Base-by-base conservation (phyloP, 2,888 invertebrate genomes). In the Trimorus sp. region DNA sequence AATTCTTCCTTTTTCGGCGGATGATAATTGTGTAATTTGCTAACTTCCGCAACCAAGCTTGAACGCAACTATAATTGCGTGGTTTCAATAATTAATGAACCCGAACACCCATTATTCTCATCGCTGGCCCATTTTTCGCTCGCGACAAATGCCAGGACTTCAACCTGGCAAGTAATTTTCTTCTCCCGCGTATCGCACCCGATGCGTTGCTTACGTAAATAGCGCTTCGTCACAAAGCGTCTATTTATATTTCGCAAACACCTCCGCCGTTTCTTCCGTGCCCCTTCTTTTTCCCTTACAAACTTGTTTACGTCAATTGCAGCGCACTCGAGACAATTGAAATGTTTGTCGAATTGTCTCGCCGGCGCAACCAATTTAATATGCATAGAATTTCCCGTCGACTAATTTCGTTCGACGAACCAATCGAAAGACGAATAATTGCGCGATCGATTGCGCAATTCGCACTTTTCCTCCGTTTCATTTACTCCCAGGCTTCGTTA, bases 241-340 rank as follows among this genome's bases (percentile, higher is more conserved):
- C 60, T 75, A 75, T 80, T 80, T 80, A 80, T 80, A 80, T 70
- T 75, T 75, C 48, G 42, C 70, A 60, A 63, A 63, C 65, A 60
- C 54, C 65, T 70, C 26, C 58, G 15, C 11, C 59, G 11, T 60
- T 70, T 66, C 70, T 80, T 75, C 36, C n/a, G n/a, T 48, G 51
- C 37, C 37, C 53, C 16, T 48, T 56, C 42, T 60, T 63, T 65
- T 69, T 45, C 58, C 63, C 38, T 38, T 62, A 66, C 63, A 71
- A 80, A 76, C 76, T 60, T 71, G 65, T 80, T 80, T 76, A 76
- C 56, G 73, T 73, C 76, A 73, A 81, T 81, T 71, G 76, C 81
- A 71, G 56, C 26, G 54, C 51, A 66, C 38, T 12, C 11, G 36
- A 76, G 68, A 76, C 76, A 76, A 81, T 81, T 51, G 71, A 76